Evolutionary conservation across 2,113 vertebrate species (phyloP).

Genomic region (Uria aalge): DNA sequence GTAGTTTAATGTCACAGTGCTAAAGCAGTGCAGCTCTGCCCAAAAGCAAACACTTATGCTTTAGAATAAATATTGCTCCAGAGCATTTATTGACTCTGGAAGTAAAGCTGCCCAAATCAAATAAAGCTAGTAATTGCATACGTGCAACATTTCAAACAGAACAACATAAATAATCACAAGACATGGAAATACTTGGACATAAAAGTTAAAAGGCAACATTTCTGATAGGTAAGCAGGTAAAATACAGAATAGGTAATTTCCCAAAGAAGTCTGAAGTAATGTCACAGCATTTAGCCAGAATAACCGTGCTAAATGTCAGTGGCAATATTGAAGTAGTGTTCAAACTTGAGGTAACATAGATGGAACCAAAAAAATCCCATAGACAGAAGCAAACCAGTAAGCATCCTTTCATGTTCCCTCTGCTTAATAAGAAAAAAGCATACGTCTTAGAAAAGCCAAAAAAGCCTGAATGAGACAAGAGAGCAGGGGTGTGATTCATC

Average conservation of each 20-base stretch:
- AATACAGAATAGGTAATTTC: background rate
- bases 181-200: background rate
- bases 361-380: background rate
- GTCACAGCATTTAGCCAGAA: background rate
- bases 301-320: background rate
- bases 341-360: background rate
- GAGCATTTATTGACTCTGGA: background rate
- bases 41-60: background rate
- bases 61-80: background rate
- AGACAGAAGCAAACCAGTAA: background rate
- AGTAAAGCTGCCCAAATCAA: slow-evolving; percentile 1
- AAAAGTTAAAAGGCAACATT: background rate
- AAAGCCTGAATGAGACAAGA: background rate
- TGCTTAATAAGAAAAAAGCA: background rate
- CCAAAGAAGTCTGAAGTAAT: background rate
- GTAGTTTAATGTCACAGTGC: background rate
- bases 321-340: background rate
- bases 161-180: background rate
- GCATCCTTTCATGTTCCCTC: background rate
- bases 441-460: background rate
- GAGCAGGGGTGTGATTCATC: background rate
- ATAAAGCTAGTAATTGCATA: background rate
- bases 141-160: background rate
- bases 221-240: background rate
- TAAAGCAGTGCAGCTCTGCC: background rate